Percentiles rank a stretch among this genome's conserved stretches.
These are phyloP conservation scores for Ceratothoa steindachneri DNA, from an alignment of 2,888 invertebrate species.

Conservation along the genomic window DNA sequence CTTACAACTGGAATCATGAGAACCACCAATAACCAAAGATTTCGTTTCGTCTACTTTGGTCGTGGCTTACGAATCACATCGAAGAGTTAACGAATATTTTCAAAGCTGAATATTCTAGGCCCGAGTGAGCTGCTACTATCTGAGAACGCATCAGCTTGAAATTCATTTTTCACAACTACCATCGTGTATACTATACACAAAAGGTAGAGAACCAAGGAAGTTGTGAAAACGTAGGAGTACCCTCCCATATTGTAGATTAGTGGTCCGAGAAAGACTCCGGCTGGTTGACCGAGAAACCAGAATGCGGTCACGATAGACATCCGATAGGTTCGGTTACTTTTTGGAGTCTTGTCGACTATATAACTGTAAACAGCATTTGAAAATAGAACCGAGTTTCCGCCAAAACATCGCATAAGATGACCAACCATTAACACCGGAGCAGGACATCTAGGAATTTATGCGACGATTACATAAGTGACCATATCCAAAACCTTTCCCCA, in stretches of 20 bases:
- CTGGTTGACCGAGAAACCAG: conserved; percentile 14
- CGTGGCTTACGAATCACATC: background rate
- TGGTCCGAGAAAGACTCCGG: conserved; percentile 1
- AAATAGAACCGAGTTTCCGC: conserved; percentile 8
- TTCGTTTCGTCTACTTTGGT: background rate
- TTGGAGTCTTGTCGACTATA: conserved; percentile 6
- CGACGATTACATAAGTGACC: background rate
- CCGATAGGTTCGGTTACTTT: background rate
- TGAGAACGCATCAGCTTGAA: background rate
- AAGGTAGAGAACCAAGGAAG: background rate
- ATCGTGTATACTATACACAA: background rate
- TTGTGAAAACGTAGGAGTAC: background rate
- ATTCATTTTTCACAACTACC: background rate
- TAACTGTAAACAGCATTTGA: conserved; percentile 21
- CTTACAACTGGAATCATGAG: conserved; percentile 3
- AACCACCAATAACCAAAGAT: background rate
- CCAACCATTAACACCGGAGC: conserved; percentile 7
- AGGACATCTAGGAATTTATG: conserved; percentile 4
- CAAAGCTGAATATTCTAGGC: background rate
- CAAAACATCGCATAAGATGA: background rate
- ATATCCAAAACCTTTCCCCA: background rate
- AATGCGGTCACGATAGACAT: conserved; percentile 11
- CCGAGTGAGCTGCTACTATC: background rate
- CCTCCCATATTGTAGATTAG: conserved; percentile 11
- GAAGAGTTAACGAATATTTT: background rate